These are phyloP conservation scores for Trichonephila clavipes DNA, from an alignment of 1,140 invertebrate species.

Conservation along the genomic window DNA sequence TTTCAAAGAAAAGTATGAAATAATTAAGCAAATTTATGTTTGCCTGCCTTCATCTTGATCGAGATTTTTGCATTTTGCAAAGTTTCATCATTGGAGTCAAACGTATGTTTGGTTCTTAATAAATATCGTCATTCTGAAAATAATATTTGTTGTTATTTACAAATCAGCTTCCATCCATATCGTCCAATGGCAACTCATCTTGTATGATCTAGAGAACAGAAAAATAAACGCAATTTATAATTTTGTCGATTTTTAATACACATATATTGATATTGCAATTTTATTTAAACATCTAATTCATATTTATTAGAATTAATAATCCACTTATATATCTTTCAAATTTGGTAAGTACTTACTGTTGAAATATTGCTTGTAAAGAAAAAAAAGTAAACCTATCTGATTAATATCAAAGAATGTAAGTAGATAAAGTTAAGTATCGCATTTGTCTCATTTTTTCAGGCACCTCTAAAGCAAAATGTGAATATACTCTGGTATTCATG, in stretches of 20 bases:
- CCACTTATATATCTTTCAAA: too few species aligned
- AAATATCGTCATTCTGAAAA: background rate
- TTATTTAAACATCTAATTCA: too few species aligned
- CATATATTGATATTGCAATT: background rate
- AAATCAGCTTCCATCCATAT: slow-evolving; percentile 72
- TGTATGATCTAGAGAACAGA: slow-evolving; percentile 64
- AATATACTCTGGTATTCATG: too few species aligned
- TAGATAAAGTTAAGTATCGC: too few species aligned
- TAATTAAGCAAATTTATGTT: background rate
- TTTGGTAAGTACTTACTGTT: too few species aligned
- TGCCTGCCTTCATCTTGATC: background rate
- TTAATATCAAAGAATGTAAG: too few species aligned
- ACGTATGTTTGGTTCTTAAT: background rate
- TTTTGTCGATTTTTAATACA: background rate
- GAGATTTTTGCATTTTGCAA: background rate
- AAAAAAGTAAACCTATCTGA: too few species aligned
- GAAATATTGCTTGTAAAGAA: too few species aligned
- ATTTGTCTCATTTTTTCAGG: too few species aligned
- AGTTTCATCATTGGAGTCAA: background rate
- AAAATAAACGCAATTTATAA: background rate
- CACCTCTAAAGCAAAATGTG: too few species aligned
- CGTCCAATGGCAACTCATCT: slow-evolving; percentile 72
- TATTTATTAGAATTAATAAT: too few species aligned
- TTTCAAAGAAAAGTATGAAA: too few species aligned
- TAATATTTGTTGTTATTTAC: background rate